Evolutionary conservation across 2,797 vertebrate species (phyloP).

Genomic region (Liasis olivaceus): DNA sequence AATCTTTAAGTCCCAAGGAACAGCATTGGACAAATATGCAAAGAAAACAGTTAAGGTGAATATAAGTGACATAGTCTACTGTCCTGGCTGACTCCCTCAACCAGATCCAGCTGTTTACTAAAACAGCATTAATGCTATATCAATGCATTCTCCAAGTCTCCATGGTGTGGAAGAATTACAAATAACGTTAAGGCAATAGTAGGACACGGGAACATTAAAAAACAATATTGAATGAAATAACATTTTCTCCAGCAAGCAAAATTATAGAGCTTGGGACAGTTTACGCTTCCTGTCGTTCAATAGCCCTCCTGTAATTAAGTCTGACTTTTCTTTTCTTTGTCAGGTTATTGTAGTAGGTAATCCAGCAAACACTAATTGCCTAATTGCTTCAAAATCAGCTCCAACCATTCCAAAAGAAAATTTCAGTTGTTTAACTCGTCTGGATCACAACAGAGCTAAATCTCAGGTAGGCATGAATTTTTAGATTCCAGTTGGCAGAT

Average conservation of each 20-base stretch:
- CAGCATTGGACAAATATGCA: constrained; percentile 90
- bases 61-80: not conserved
- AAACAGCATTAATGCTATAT: not conserved
- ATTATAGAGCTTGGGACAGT: not conserved
- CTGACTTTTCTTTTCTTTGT: not conserved
- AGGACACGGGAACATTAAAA: not conserved
- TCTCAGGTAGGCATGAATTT: constrained; percentile 80
- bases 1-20: constrained; percentile 93
- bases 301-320: not conserved
- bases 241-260: not conserved
- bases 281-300: not conserved
- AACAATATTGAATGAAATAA: not conserved
- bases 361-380: constrained; percentile 96
- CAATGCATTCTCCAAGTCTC: not conserved
- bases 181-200: not conserved
- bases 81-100: not conserved
- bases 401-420: constrained; percentile 96
- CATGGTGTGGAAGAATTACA: not conserved
- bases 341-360: constrained; percentile 97
- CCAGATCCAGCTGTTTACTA: not conserved
- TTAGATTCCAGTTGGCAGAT: not conserved
- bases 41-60: constrained; percentile 95
- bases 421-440: constrained; percentile 94
- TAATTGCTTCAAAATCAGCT: constrained; percentile 91
- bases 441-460: constrained; percentile 95